Percentiles rank a stretch among this genome's conserved stretches.
Evolutionary conservation across 2,888 invertebrate species (phyloP).

Genomic region (Parascotia fuliginaria): DNA sequence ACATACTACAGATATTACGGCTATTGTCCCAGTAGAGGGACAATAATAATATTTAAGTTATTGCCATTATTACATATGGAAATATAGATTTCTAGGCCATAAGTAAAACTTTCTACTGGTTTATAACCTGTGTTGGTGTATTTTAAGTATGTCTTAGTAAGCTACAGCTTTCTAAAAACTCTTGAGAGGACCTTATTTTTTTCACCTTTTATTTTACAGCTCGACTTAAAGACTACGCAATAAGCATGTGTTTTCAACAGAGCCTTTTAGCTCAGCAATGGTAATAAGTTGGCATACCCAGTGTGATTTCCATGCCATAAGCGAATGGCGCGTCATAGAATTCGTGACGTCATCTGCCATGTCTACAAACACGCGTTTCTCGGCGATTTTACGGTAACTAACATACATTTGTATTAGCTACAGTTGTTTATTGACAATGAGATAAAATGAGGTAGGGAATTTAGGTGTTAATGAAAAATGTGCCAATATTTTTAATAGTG

Average conservation of each 20-base stretch:
- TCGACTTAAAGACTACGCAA: not conserved
- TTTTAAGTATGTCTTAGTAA: too few species aligned
- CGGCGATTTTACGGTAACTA: not conserved
- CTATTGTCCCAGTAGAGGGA: too few species aligned
- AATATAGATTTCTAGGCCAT: too few species aligned
- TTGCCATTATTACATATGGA: too few species aligned
- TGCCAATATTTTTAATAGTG: conserved; percentile 42
- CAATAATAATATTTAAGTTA: too few species aligned
- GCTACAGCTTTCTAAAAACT: too few species aligned
- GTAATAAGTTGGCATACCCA: not conserved
- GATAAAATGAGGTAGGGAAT: conserved; percentile 8
- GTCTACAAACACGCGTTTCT: conserved; percentile 14
- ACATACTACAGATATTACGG: too few species aligned
- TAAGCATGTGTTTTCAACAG: not conserved
- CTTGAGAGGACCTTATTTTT: too few species aligned
- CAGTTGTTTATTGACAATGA: conserved; percentile 1
- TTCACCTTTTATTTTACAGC: too few species aligned
- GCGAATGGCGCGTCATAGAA: conserved; percentile 1
- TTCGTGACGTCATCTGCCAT: conserved; percentile 8
- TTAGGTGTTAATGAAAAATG: conserved; percentile 45
- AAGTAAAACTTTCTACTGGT: too few species aligned
- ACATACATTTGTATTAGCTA: not conserved
- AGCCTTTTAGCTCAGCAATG: not conserved
- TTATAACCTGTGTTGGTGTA: too few species aligned
- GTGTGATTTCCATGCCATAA: not conserved